Evolutionary conservation across 2,113 vertebrate species (phyloP).

Genomic region (Pseudonaja textilis): DNA sequence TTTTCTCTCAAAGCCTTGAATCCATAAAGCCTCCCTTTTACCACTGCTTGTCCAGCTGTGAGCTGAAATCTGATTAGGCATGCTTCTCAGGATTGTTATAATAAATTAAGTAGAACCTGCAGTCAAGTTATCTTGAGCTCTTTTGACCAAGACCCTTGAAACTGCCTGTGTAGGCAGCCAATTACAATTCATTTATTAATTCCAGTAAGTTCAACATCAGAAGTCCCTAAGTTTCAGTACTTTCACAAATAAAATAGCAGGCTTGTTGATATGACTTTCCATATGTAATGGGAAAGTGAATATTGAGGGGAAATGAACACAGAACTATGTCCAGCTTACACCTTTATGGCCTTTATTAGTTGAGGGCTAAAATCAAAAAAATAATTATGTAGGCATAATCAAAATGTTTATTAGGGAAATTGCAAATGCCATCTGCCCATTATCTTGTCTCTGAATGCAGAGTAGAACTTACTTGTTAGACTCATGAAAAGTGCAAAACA

Average conservation of each 20-base stretch:
- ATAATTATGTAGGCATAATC: background rate
- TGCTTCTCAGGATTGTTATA: background rate
- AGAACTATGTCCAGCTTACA: background rate
- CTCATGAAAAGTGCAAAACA: background rate
- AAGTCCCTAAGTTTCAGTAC: background rate
- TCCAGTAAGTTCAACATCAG: background rate
- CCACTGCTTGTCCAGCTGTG: background rate
- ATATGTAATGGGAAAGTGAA: background rate
- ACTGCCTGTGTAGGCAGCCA: background rate
- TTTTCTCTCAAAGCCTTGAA: background rate
- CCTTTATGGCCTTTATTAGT: background rate
- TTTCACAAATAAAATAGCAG: background rate
- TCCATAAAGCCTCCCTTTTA: conserved; percentile 20
- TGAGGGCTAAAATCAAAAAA: background rate
- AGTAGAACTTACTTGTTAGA: background rate
- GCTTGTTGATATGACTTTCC: background rate
- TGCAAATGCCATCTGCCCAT: background rate
- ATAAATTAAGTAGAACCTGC: conserved; percentile 6
- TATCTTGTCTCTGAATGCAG: background rate
- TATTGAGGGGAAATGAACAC: background rate
- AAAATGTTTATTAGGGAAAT: background rate
- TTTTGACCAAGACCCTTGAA: background rate
- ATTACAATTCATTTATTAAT: background rate
- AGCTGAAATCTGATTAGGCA: conserved; percentile 12
- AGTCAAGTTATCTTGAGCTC: background rate